Conservation (phyloP, 2,888 invertebrate genomes). For the Heliconius sara region DNA sequence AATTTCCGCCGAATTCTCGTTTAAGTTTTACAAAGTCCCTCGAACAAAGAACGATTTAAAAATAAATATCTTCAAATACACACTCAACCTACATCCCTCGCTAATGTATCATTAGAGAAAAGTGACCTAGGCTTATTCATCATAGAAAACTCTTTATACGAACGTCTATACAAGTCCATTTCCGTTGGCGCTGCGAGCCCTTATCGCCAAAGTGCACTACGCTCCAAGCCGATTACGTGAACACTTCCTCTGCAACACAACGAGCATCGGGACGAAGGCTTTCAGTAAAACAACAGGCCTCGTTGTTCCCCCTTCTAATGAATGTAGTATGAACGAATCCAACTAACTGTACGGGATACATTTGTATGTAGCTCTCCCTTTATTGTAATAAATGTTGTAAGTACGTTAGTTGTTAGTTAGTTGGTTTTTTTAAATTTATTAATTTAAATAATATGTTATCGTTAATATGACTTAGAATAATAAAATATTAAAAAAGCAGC, state of each 20-base stretch:
- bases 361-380: conserved; percentile 7
- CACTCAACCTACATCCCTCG: background rate
- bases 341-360: conserved; percentile 13
- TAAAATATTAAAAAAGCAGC: too few species aligned
- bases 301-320: conserved; percentile 43
- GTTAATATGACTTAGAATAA: too few species aligned
- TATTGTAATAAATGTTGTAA: background rate
- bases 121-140: conserved; percentile 23
- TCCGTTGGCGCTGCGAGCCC: conserved; percentile 42
- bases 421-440: background rate
- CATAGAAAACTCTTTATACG: conserved; percentile 37
- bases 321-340: conserved; percentile 25
- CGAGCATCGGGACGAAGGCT: conserved; percentile 45
- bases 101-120: conserved; percentile 25
- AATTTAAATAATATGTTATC: too few species aligned
- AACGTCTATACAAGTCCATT: conserved; percentile 44
- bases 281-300: conserved; percentile 46
- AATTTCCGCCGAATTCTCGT: too few species aligned
- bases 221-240: conserved; percentile 49
- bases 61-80: background rate
- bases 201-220: conserved; percentile 48
- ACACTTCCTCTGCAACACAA: conserved; percentile 45
- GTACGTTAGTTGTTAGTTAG: background rate
- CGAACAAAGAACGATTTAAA: too few species aligned
- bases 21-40: too few species aligned